These are phyloP conservation scores for Atta cephalotes DNA, from an alignment of 1,140 invertebrate species.

Conservation along the genomic window DNA sequence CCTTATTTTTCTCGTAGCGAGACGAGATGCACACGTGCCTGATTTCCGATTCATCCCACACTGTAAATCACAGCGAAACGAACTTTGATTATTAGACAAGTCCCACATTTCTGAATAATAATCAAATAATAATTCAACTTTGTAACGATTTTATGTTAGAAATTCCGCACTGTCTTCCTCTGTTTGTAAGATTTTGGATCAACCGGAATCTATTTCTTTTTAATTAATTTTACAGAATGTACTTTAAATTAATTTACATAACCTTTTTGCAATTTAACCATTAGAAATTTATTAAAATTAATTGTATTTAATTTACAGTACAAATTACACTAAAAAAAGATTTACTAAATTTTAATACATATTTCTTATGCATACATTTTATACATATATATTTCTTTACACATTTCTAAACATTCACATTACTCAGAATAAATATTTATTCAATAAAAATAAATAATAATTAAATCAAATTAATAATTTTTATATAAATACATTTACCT, in stretches of 20 bases:
- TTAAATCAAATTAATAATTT: no score
- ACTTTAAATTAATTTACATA: not conserved
- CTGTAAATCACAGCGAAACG: conserved; percentile 69
- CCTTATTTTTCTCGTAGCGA: conserved; percentile 17
- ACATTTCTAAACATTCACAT: no score
- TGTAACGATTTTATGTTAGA: conserved; percentile 20
- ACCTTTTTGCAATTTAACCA: not conserved
- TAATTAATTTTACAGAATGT: not conserved
- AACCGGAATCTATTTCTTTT: not conserved
- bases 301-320: no score
- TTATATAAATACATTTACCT: no score
- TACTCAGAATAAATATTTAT: no score
- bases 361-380: no score
- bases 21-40: not conserved
- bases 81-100: conserved; percentile 73
- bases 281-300: no score
- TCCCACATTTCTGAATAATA: conserved; percentile 6
- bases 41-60: conserved; percentile 30
- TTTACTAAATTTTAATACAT: no score
- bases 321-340: no score
- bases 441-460: no score
- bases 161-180: not conserved
- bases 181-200: not conserved
- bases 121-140: not conserved
- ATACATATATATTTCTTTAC: no score